Evolutionary conservation across 2,888 invertebrate species (phyloP), one percentile per base, ranked within the genome.

Genomic region (Catocala nupta): DNA sequence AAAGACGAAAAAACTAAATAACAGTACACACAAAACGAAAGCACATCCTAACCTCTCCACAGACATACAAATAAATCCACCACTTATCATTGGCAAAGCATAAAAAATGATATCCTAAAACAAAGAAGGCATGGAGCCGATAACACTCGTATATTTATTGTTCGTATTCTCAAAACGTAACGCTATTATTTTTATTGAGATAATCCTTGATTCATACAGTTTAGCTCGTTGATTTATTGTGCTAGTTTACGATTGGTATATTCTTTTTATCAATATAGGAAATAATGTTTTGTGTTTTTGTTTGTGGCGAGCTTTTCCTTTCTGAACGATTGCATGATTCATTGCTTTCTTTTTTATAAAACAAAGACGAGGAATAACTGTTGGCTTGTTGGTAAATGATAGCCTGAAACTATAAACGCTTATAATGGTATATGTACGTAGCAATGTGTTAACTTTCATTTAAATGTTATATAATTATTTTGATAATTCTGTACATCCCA

Each of bases 171-270:
- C 73, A 75, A 79, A 80, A 76, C 81, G 75, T 71, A 73, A 70
- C 65, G 65, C 76, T 80, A 78, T 81, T 86, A 84, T 85, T 87
- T 88, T 87, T 85, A 83, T 86, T 75, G 78, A 83, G 87, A 89
- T 89, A 85, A 89, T 89, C 89, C 87, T 52, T 85, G 89, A 89
- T 89, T 85, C 88, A 89, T 89, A 75, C 61, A 65, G 66, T 81
- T 80, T 80, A 83, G 80, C 78, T 80, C 81, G 69, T 55, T 85
- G 86, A 89, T 87, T 84, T 89, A 89, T 88, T 67, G 73, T 47
- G 50, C 36, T 73, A 83, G 75, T 86, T 83, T 81, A 70, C 78
- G 81, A 86, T 86, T 82, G 80, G 83, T 83, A 75, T 66, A 68
- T 75, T 56, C 65, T 78, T 75, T 77, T 78, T 81, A 75, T 77